Base-by-base conservation (phyloP, 2,797 vertebrate genomes). In the Thalassophryne amazonica region DNA sequence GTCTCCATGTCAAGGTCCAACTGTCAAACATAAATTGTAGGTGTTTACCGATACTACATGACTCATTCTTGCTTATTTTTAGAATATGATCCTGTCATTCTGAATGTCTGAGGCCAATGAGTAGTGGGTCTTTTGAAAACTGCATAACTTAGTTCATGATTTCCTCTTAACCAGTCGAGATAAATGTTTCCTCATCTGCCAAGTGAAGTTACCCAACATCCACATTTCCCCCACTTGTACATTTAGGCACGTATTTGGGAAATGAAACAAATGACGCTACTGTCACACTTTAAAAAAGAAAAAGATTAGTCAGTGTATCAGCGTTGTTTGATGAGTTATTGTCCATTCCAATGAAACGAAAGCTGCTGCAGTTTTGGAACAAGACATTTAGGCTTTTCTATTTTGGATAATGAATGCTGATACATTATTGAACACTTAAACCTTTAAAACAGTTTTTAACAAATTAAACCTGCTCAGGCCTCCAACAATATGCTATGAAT, bases 221-320 rank as follows among this genome's bases (percentile, higher is more conserved):
- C 18, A 31, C 10, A 22, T 64, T 57, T 33, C 54, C 11, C 33
- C n/a, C n/a, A n/a, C n/a, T n/a, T n/a, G n/a, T n/a, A n/a, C n/a
- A 76, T 56, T 46, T 6, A 35, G 28, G 56, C 20, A 4, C 13
- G 45, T 22, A 38, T 66, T 2, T 21, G 46, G 73, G 77, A 78
- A 83, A 63, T 10, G 70, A 73, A 73, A 79, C 59, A 14, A 40
- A 38, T 29, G 47, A 55, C 15, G 7, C 1, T 36, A 49, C 17
- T 21, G 9, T 35, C 2, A 35, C 40, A n/a, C 13, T 49, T 24
- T 23, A 7, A 13, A 43, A 7, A 14, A 15, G 1, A n/a, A n/a
- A n/a, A n/a, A n/a, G n/a, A n/a, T n/a, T n/a, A n/a, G n/a, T n/a
- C n/a, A n/a, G n/a, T n/a, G n/a, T n/a, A n/a, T n/a, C n/a, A n/a